Evolutionary conservation across 2,888 invertebrate species (phyloP).

Genomic region (Cataglyphis albicans): DNA sequence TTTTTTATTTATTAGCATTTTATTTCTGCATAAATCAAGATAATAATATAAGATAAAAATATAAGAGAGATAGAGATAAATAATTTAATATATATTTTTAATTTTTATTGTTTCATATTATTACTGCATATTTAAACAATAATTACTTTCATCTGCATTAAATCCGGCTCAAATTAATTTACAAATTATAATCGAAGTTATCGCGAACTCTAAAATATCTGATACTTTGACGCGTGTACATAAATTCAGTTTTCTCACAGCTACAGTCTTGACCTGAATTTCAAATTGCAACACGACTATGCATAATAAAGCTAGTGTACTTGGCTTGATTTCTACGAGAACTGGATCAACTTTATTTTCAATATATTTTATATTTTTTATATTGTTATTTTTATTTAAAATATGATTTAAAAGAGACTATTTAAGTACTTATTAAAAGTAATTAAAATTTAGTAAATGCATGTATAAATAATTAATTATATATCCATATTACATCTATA

Average conservation of each 20-base stretch:
- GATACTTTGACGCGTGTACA: neutral
- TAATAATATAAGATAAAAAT: neutral
- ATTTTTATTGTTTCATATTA: neutral
- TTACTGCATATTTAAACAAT: neutral
- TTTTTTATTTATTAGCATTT: neutral
- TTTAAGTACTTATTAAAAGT: neutral
- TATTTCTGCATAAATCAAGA: neutral
- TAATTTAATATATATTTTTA: neutral
- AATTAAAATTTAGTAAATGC: neutral
- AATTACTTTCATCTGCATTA: neutral
- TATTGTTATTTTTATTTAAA: neutral
- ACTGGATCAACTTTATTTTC: neutral
- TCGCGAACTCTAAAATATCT: neutral
- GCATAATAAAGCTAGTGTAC: slow-evolving; percentile 51
- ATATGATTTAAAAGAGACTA: neutral
- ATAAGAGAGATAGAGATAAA: neutral
- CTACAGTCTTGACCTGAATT: slow-evolving; percentile 80
- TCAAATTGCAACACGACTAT: slow-evolving; percentile 61
- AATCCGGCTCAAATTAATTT: neutral
- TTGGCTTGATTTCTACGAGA: neutral
- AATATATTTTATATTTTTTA: neutral
- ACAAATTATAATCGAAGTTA: neutral
- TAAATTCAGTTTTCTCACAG: slow-evolving; percentile 32
- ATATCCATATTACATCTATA: neutral
- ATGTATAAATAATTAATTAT: neutral